Evolutionary conservation across 2,113 vertebrate genomes (phyloP).

Genomic region (Melanerpes formicivorus): DNA sequence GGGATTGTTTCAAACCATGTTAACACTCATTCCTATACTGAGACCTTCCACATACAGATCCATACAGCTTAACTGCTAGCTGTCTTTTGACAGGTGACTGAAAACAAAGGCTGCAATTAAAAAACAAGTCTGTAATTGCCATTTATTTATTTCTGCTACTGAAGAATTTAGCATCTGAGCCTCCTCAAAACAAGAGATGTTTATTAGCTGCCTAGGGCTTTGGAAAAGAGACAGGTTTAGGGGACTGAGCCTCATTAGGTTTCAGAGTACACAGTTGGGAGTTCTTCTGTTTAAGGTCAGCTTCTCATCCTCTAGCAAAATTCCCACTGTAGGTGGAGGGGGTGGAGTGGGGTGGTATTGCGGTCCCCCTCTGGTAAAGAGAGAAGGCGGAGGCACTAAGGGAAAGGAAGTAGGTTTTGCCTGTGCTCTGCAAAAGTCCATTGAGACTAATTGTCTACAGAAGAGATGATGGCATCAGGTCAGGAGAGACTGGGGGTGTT

Average conservation of each 20-base stretch:
- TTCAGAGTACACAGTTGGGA: not conserved
- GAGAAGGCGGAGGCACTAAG: not conserved
- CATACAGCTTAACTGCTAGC: not conserved
- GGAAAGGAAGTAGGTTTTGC: not conserved
- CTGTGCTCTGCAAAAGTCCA: not conserved
- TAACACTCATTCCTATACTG: rapidly evolving
- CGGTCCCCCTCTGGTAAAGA: not conserved
- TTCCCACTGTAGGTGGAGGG: not conserved
- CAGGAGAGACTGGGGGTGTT: not conserved
- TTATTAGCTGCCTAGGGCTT: not conserved
- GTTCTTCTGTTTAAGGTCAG: not conserved
- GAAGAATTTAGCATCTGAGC: not conserved
- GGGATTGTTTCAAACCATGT: not conserved
- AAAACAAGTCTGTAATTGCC: not conserved
- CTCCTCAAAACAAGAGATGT: not conserved
- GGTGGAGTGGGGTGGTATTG: too few species aligned
- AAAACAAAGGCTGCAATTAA: not conserved
- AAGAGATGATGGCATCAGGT: not conserved
- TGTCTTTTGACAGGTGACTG: not conserved
- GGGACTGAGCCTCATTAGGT: not conserved
- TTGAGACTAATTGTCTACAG: not conserved
- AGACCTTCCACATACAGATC: rapidly evolving
- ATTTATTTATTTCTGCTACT: not conserved
- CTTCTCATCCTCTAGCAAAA: not conserved
- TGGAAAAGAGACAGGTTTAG: not conserved